phyloP scores from a whole-genome alignment of 1,140 invertebrate species.

The Prorops nasuta region DNA sequence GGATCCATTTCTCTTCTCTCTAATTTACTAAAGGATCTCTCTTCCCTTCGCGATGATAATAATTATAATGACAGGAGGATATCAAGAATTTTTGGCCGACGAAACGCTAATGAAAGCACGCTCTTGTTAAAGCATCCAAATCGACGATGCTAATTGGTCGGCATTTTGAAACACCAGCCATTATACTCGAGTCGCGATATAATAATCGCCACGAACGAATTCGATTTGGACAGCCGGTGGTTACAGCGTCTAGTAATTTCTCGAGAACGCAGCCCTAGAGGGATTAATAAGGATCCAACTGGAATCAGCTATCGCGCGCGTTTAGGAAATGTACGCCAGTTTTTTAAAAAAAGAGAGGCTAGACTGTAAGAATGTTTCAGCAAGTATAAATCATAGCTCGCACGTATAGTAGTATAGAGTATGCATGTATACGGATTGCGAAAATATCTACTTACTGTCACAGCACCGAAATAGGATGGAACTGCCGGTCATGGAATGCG shows the following conservation, averaged over 20 bases:
- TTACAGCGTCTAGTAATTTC: conserved; percentile 45
- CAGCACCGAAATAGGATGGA: neutral
- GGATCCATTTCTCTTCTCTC: too few relatives aligned
- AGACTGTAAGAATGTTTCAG: too few relatives aligned
- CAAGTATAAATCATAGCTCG: too few relatives aligned
- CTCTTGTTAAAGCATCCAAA: conserved; percentile 46
- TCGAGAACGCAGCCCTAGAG: conserved; percentile 29
- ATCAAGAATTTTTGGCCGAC: too few relatives aligned
- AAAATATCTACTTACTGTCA: too few relatives aligned
- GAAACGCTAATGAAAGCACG: conserved; percentile 34
- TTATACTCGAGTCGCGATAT: conserved; percentile 39
- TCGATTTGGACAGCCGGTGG: conserved; percentile 43
- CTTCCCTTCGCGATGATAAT: too few relatives aligned
- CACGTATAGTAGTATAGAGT: too few relatives aligned
- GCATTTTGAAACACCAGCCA: conserved; percentile 42
- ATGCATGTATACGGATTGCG: too few relatives aligned
- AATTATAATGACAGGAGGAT: too few relatives aligned
- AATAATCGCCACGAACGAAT: conserved; percentile 34
- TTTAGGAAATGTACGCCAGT: too few relatives aligned
- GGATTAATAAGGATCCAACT: conserved; percentile 37
- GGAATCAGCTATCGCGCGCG: conserved; percentile 35
- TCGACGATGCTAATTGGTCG: conserved; percentile 42
- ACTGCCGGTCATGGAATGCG: neutral
- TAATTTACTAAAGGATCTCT: too few relatives aligned
- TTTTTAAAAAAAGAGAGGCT: conserved; percentile 19